Evolutionary conservation across 2,797 vertebrate genomes (phyloP).

Genomic region (Crypturellus tataupa): DNA sequence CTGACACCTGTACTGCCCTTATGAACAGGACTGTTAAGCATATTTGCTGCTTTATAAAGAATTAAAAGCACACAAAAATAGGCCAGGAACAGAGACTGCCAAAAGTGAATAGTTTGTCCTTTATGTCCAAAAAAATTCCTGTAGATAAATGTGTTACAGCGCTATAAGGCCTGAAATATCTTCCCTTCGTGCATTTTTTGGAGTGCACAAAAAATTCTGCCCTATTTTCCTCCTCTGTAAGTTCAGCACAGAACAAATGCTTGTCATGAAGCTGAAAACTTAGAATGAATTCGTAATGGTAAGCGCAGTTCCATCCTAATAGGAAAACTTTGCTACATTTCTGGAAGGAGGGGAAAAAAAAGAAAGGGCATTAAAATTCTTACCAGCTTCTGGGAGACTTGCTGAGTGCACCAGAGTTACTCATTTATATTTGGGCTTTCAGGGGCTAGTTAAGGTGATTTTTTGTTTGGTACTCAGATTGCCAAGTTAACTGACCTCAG

Average conservation of each 20-base stretch:
- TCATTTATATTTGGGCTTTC: background rate
- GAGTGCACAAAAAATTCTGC: background rate
- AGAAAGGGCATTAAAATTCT: background rate
- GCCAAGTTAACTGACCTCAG: background rate
- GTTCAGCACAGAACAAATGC: constrained; percentile 11
- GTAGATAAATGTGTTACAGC: background rate
- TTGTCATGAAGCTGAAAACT: background rate
- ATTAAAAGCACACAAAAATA: background rate
- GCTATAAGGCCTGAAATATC: background rate
- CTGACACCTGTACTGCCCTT: background rate
- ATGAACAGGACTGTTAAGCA: background rate
- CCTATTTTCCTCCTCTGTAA: background rate
- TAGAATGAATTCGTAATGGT: background rate
- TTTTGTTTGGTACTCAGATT: background rate
- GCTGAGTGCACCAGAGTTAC: constrained; percentile 68
- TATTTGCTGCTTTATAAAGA: background rate
- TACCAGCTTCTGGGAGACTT: background rate
- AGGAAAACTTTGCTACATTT: background rate
- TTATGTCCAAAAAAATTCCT: background rate
- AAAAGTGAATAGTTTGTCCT: background rate
- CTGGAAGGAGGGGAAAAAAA: background rate
- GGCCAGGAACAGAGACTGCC: background rate
- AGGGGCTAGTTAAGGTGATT: background rate
- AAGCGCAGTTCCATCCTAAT: background rate
- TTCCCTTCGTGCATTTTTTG: accelerated